Conservation (phyloP, 2,888 invertebrate species). For the Matsumyia berberina region DNA sequence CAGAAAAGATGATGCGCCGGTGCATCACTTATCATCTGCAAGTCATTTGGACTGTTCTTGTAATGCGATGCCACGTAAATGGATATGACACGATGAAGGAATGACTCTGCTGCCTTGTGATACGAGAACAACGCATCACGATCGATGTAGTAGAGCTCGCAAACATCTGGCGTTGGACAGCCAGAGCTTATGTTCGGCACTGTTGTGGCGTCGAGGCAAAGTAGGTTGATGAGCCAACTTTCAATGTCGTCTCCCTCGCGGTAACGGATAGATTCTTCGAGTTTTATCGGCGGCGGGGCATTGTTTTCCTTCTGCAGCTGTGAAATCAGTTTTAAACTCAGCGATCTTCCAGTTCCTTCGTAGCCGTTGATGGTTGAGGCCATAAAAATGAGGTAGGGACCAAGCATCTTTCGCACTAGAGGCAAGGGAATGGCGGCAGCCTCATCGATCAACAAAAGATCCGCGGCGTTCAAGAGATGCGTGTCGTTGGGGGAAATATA, state of each 20-base stretch:
- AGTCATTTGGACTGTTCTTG: constrained; percentile 99
- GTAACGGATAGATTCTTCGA: constrained; percentile 98
- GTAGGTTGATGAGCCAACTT: constrained; percentile 94
- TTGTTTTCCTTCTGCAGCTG: constrained; percentile 89
- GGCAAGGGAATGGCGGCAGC: constrained; percentile 99
- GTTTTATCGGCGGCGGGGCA: constrained; percentile 88
- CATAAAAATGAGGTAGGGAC: constrained; percentile 96
- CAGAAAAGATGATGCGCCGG: constrained; percentile 99
- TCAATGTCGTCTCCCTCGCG: constrained; percentile 94
- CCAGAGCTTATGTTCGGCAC: constrained; percentile 88
- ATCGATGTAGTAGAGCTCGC: constrained; percentile 94
- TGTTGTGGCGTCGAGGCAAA: constrained; percentile 94
- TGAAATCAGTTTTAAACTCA: constrained; percentile 96
- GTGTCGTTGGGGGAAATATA: constrained; percentile 98
- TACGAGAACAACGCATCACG: constrained; percentile 98
- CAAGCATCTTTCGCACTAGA: constrained; percentile 94
- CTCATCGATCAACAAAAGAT: constrained; percentile 98
- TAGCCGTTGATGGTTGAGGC: constrained; percentile 99
- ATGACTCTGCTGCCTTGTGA: constrained; percentile 95
- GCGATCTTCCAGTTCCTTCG: constrained; percentile 98
- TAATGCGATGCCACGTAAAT: constrained; percentile 99
- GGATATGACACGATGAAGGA: constrained; percentile 95
- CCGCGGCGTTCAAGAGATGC: constrained; percentile 95
- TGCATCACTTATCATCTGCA: constrained; percentile 99
- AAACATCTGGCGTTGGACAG: constrained; percentile 94